Percentiles rank a stretch among this genome's conserved stretches.
Evolutionary conservation across 2,888 invertebrate species (phyloP).

Genomic region (Sympetrum striolatum): DNA sequence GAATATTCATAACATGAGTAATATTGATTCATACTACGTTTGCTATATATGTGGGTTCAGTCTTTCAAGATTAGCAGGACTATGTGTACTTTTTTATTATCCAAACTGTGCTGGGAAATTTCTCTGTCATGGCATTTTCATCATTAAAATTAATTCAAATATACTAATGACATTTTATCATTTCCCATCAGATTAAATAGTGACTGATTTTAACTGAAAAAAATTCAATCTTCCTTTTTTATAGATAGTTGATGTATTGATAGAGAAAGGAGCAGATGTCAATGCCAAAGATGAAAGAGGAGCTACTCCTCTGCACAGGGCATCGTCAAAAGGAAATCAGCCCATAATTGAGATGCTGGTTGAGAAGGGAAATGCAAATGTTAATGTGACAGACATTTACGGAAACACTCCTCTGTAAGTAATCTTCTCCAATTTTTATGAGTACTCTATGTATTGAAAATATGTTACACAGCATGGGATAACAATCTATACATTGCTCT

Average conservation of each 20-base stretch:
- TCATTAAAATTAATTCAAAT: neutral
- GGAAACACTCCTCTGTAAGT: conserved; percentile 79
- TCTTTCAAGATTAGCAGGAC: no score
- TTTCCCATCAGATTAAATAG: no score
- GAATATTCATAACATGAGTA: no score
- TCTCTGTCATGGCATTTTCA: neutral
- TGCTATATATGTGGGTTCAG: no score
- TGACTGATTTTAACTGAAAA: conserved; percentile 44
- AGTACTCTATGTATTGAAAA: no score
- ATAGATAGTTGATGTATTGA: conserved; percentile 71
- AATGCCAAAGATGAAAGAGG: conserved; percentile 73
- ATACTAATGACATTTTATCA: neutral
- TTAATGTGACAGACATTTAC: conserved; percentile 70
- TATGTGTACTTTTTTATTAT: no score
- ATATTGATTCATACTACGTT: no score
- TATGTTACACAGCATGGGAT: no score
- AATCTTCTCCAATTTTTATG: neutral
- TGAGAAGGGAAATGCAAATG: conserved; percentile 54
- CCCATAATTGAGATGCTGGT: conserved; percentile 73
- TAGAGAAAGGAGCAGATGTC: conserved; percentile 72
- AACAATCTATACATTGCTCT: no score
- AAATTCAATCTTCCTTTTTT: conserved; percentile 50
- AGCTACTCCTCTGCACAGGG: conserved; percentile 80
- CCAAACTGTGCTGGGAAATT: no score
- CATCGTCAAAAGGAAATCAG: conserved; percentile 77